Evolutionary conservation across 1,140 invertebrate genomes (phyloP), one percentile per base, ranked within the genome.

Genomic region (Cherax quadricarinatus): DNA sequence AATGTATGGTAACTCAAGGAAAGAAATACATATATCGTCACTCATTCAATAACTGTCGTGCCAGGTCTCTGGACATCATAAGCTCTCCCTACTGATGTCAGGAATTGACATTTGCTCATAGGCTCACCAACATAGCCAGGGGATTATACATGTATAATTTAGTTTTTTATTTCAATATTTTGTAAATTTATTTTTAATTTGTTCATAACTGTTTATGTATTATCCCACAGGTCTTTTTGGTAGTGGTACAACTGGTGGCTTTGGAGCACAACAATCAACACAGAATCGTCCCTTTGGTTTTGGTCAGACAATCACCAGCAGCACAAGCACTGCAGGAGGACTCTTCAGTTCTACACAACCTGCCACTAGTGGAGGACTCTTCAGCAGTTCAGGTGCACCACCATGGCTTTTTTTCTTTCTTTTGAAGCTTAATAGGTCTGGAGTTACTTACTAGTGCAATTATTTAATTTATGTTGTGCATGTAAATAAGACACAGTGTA

Each of bases 171-270:
- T 57, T 57, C 53, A 57, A 57, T 10, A 57, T 14, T 57, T 41
- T 41, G 30, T 41, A 41, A 41, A 57, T 57, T 4, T 5, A 57
- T 57, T 9, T 57, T 57, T 5, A 57, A 57, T 57, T 9, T 10
- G 30, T 41, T 10, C 14, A 14, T 57, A 57, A 10, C 53, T 57
- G 14, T 14, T 57, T 57, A 4, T 57, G 14, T 57, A 57, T 10
- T 57, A 14, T 57, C 53, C 53, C 53, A 57, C 83, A 86, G 92
- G 92, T 60, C 93, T 96, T 12, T 97, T 98, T 95, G 97, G 97
- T 0, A 96, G 96, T 93, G 94, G 96, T 14, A 95, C 95, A 53
- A 95, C 96, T 30, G 94, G 94, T 90, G 62, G 93, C 94, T 89
- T 95, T 95, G 92, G 94, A 94, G 12, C 94, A 89, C 94, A 88